Base-by-base conservation (phyloP, 2,113 vertebrate species). In the Tragelaphus scriptus region DNA sequence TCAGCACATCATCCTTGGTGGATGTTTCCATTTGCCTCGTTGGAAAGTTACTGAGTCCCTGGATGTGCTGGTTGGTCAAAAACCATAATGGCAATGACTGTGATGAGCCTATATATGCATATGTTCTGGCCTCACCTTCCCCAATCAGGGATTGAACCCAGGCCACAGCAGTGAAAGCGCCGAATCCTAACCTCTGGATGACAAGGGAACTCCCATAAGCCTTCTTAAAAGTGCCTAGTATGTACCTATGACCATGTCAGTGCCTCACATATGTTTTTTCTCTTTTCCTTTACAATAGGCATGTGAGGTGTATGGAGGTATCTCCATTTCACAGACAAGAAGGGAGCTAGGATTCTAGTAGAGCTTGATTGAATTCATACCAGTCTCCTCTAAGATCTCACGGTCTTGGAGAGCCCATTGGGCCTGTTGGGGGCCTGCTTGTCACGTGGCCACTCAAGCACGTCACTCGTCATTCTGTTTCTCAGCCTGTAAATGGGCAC, bases 81-180 rank as follows among this genome's bases (percentile, higher is more conserved):
- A 89, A 14, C 44, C 10, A 3, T 23, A 12, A 28, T 59, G 44
- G 40, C 8, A 21, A 12, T 55, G 23, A 59, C 6, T 2, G 65
- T 4, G 77, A 6, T 11, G 17, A 40, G 25, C 12, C 5, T 1
- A 5, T 25, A 23, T 90, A 26, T 30, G 26, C 21, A 12, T 21
- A 21, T 81, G 6, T 53, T 81, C 32, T 81, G 79, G 49, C 30
- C 0, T 0, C 10, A 6, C 2, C 0, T 2, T 21, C 17, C 17
- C 79, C 16, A 32, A 0, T 19, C 49, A 12, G 47, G 79, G 49
- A 32, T 53, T 53, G 30, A 53, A 81, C 30, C 17, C 28, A 30
- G 79, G 16, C 17, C 49, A 7, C 2, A 17, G 30, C 79, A 53
- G 47, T 21, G 49, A 53, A 53, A 81, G 79, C 0, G 9, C 49